phyloP scores from a whole-genome alignment of 2,888 invertebrate species.

The Phaedon cochleariae region DNA sequence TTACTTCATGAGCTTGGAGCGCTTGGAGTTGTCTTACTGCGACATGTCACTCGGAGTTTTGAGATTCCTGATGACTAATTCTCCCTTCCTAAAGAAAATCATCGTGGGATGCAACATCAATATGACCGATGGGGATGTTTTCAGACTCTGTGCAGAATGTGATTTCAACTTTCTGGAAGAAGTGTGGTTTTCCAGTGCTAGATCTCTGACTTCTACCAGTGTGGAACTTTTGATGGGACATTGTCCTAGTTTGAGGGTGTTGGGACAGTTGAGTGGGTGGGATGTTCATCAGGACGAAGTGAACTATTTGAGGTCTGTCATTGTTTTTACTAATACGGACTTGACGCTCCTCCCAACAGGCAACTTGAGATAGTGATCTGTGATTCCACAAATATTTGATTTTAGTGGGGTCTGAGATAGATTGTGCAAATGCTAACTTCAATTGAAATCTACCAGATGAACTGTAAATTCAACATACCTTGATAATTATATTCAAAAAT shows the following conservation, averaged over 20 bases:
- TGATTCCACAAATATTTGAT: no score
- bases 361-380: constrained; percentile 6
- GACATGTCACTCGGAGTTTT: constrained; percentile 68
- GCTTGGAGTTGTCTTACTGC: constrained; percentile 73
- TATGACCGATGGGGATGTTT: constrained; percentile 74
- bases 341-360: constrained; percentile 67
- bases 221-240: constrained; percentile 74
- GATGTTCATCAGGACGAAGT: constrained; percentile 72
- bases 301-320: constrained; percentile 71
- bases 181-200: constrained; percentile 75
- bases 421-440: no score
- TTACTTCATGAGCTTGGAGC: constrained; percentile 70
- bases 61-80: constrained; percentile 69
- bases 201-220: constrained; percentile 69
- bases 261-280: constrained; percentile 77
- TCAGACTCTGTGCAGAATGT: constrained; percentile 71
- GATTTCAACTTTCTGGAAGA: constrained; percentile 72
- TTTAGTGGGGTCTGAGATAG: no score
- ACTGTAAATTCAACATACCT: no score
- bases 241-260: constrained; percentile 69
- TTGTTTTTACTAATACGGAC: constrained; percentile 73
- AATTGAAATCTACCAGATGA: no score
- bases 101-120: constrained; percentile 73
- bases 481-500: no score
- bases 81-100: constrained; percentile 69